Conservation (phyloP, 2,113 vertebrate genomes). For the Recurvirostra avosetta region DNA sequence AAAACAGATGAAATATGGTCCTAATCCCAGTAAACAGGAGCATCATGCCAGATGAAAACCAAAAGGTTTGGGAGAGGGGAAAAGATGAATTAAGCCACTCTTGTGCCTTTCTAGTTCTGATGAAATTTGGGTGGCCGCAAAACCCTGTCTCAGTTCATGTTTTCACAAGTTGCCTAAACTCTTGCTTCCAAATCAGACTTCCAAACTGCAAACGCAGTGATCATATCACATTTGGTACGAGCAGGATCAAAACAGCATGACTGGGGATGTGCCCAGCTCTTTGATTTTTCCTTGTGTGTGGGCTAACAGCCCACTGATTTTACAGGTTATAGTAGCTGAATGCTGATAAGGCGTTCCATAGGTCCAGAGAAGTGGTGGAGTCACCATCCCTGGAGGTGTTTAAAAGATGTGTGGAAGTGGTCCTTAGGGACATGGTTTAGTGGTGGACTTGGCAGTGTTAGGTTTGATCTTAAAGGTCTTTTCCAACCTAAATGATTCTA, state of each 20-base stretch:
- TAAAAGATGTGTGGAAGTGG: not conserved
- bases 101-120: not conserved
- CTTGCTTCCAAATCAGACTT: not conserved
- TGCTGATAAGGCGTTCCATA: not conserved
- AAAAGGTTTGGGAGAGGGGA: not conserved
- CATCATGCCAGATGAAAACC: not conserved
- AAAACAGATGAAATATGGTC: not conserved
- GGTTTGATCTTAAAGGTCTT: not conserved
- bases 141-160: not conserved
- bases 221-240: not conserved
- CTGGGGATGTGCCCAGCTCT: not conserved
- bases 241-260: not conserved
- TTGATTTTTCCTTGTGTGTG: not conserved
- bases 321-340: not conserved
- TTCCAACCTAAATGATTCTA: not conserved
- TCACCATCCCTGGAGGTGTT: not conserved
- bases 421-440: not conserved
- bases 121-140: not conserved
- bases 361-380: not conserved
- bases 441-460: not conserved
- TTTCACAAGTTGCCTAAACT: not conserved
- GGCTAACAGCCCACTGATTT: not conserved
- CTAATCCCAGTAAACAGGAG: not conserved
- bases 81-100: not conserved
- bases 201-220: not conserved